A percentile compares a stretch with the other conserved stretches of the same genome.
Conservation (phyloP, 2,888 invertebrate species). For the Polyommatus iphigenia region DNA sequence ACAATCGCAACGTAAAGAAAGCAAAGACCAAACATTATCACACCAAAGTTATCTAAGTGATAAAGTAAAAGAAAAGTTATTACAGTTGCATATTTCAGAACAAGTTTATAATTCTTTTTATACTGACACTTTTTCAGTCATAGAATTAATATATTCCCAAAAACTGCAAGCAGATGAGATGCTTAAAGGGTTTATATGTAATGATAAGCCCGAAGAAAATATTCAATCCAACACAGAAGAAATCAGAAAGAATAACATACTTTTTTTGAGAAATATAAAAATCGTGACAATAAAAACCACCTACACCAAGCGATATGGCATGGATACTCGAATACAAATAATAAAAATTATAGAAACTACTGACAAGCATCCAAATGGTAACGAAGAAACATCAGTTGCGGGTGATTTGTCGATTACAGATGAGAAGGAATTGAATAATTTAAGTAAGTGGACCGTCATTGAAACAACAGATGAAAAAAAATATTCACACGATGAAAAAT, state of each 20-base stretch:
- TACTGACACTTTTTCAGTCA: conserved; percentile 37
- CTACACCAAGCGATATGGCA: conserved; percentile 41
- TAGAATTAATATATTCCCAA: conserved; percentile 40
- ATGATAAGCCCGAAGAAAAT: conserved; percentile 44
- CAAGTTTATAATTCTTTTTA: conserved; percentile 31
- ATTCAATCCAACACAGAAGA: conserved; percentile 41
- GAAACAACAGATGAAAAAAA: conserved; percentile 37
- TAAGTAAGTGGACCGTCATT: conserved; percentile 38
- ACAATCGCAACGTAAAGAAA: neutral
- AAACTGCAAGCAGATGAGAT: conserved; percentile 39
- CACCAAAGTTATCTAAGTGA: conserved; percentile 15
- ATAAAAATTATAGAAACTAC: conserved; percentile 42
- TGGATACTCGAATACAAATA: conserved; percentile 43
- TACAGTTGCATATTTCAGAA: conserved; percentile 26
- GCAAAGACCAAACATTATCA: conserved; percentile 11
- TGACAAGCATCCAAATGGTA: conserved; percentile 43
- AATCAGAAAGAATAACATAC: conserved; percentile 36
- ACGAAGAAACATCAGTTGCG: conserved; percentile 37
- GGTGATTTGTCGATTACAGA: conserved; percentile 43
- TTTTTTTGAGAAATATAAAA: conserved; percentile 41
- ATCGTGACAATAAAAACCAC: conserved; percentile 44
- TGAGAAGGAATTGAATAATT: conserved; percentile 37
- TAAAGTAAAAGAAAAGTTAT: conserved; percentile 7
- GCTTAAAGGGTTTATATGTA: conserved; percentile 38
- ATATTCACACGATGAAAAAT: conserved; percentile 36